Base-by-base conservation (phyloP, 2,888 invertebrate species). In the Cylloceria caligata region DNA sequence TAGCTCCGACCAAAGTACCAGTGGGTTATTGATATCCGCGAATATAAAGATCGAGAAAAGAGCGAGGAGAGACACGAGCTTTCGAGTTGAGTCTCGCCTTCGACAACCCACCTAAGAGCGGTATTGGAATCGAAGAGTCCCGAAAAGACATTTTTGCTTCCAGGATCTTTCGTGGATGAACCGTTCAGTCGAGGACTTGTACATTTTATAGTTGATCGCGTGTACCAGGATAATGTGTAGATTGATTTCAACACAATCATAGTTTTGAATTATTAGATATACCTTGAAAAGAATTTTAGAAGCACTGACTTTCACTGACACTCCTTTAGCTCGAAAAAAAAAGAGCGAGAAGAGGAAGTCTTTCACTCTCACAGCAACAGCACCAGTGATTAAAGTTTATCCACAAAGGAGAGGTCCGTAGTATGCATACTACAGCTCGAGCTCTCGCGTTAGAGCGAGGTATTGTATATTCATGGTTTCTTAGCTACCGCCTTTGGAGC, bases 401-500 rank as follows among this genome's bases (percentile, higher is more conserved):
- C 90, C 88, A 87, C 89, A 88, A 91, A 90, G 88, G 86, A 87
- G 86, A 86, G 87, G 76, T 72, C 68, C 69, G 74, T 72, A 80
- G 67, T 77, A 90, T 90, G 89, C 88, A 91, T 89, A 88, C 30
- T 34, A 42, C 34, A 62, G 62, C 71, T 16, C 69, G 42, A 69
- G 71, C 36, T 75, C 55, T 83, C 80, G 72, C 76, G 75, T 67
- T 78, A 84, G 80, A 60, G 45, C 45, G 65, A 65, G 87, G 89
- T 92, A 92, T 92, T 92, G 92, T 92, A 92, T 92, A 92, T 92
- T 92, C 92, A 92, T 92, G 91, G 92, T 92, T 91, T 91, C 92
- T 91, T 91, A 91, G 90, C 89, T 86, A 85, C 86, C 87, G 88
- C 85, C 88, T 89, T 86, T 85, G 80, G 84, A 84, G 81, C 81